These are phyloP conservation scores for Chrysocyon brachyurus DNA, from an alignment of 2,797 vertebrate species.

Conservation along the genomic window DNA sequence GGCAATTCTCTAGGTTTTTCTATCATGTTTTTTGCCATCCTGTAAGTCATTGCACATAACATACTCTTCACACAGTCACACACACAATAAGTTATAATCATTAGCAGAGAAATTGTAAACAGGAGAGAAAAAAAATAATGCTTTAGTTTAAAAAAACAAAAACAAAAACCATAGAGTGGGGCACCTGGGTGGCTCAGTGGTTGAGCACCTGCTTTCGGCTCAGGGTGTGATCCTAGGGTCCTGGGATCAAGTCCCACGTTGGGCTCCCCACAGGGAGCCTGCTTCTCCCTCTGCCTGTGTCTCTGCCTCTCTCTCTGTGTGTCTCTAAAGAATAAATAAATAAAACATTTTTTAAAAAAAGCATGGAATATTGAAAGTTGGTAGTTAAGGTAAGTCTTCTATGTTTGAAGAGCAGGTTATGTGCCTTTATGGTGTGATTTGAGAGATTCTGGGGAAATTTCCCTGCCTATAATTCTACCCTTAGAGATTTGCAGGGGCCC, in stretches of 20 bases:
- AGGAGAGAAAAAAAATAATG: neutral
- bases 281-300: too few relatives aligned
- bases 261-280: too few relatives aligned
- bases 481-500: neutral
- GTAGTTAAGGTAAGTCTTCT: neutral
- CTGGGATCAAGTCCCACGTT: too few relatives aligned
- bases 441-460: neutral
- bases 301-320: too few relatives aligned
- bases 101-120: conserved; percentile 25
- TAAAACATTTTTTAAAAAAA: neutral
- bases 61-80: neutral
- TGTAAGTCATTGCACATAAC: rapidly evolving
- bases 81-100: neutral
- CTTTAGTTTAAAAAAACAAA: neutral
- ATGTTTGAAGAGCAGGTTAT: neutral
- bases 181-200: too few relatives aligned
- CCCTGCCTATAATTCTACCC: neutral
- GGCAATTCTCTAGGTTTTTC: neutral
- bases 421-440: neutral
- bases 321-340: too few relatives aligned
- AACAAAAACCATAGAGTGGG: neutral
- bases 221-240: too few relatives aligned
- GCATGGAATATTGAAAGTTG: neutral
- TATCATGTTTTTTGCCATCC: neutral
- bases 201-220: too few relatives aligned